A percentile compares a stretch with the other conserved stretches of the same genome.
Evolutionary conservation across 2,888 invertebrate species (phyloP).

Genomic region (Ochropleura leucogaster): DNA sequence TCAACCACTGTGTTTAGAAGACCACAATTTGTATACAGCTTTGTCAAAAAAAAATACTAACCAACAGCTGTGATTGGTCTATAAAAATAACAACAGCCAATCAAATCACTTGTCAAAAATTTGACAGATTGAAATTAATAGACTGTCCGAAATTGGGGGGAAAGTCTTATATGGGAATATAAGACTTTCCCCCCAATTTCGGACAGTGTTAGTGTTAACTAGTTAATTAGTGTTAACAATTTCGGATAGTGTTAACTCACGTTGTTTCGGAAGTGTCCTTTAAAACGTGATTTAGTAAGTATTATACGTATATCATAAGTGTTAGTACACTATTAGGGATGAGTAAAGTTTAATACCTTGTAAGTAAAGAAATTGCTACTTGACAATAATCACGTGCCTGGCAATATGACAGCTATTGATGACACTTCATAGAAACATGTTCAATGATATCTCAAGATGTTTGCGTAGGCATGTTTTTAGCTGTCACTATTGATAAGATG

Average conservation of each 20-base stretch:
- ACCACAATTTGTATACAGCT: not conserved
- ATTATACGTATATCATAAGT: not conserved
- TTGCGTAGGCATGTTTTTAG: not conserved
- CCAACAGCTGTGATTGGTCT: not conserved
- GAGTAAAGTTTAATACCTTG: not conserved
- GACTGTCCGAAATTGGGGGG: not conserved
- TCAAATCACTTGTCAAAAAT: not conserved
- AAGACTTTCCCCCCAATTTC: too few relatives aligned
- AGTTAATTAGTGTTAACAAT: too few relatives aligned
- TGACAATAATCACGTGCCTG: conserved; percentile 10
- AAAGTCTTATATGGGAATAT: not conserved
- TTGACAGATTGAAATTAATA: conserved; percentile 5
- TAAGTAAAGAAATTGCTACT: not conserved
- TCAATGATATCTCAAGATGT: conserved; percentile 15
- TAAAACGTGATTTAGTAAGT: not conserved
- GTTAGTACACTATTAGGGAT: not conserved
- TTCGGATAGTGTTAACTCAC: too few relatives aligned
- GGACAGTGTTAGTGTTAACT: too few relatives aligned
- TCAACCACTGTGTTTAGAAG: not conserved
- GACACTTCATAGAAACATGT: conserved; percentile 16
- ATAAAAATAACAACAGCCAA: not conserved
- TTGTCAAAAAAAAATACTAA: not conserved
- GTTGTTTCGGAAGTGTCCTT: not conserved
- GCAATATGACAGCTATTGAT: conserved; percentile 10
- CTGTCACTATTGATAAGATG: conserved; percentile 31